These are phyloP conservation scores for Hemistola chrysoprasaria DNA, from an alignment of 2,888 invertebrate genomes.

Conservation along the genomic window DNA sequence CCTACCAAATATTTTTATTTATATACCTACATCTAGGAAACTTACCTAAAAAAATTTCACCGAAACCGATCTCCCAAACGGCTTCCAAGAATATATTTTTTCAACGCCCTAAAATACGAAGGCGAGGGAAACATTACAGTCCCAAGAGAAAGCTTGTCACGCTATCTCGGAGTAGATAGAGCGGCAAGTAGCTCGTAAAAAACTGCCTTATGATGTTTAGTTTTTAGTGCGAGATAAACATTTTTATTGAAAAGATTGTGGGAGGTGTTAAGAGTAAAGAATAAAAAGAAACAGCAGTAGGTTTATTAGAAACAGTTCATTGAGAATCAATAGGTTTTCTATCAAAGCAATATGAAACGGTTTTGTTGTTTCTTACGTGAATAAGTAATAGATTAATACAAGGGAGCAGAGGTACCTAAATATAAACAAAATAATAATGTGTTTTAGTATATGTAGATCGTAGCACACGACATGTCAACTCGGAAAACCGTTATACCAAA, in stretches of 20 bases:
- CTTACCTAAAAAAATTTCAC: background rate
- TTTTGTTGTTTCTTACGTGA: no score
- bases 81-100: constrained; percentile 18
- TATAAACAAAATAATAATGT: no score
- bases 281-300: constrained; percentile 1
- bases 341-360: no score
- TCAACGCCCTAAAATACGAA: constrained; percentile 33
- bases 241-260: constrained; percentile 18
- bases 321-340: no score
- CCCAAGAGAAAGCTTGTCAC: constrained; percentile 44
- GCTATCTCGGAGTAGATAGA: constrained; percentile 35
- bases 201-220: constrained; percentile 46
- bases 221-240: constrained; percentile 33
- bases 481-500: no score
- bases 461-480: no score
- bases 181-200: constrained; percentile 38
- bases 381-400: no score
- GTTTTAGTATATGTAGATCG: no score
- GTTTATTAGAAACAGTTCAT: constrained; percentile 4
- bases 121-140: constrained; percentile 40
- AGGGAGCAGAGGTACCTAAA: no score
- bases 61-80: constrained; percentile 1
- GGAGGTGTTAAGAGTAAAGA: background rate
- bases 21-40: no score
- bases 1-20: no score